Conservation (phyloP, 2,113 vertebrate species). For the Bagarius yarrelli region DNA sequence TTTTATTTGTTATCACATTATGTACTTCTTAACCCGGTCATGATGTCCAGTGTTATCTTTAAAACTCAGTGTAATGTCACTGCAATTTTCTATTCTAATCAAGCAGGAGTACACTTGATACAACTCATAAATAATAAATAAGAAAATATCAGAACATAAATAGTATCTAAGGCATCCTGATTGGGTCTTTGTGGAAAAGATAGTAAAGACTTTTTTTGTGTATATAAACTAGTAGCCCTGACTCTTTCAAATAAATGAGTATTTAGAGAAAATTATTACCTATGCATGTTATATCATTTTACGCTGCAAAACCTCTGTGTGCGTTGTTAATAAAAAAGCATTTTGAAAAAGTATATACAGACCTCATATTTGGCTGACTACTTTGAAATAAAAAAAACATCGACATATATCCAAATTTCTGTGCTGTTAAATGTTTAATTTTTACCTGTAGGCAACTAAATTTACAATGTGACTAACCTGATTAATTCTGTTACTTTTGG, state of each 20-base stretch:
- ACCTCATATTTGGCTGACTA: neutral
- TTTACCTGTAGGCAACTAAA: neutral
- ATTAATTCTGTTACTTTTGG: neutral
- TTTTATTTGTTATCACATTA: constrained; percentile 2
- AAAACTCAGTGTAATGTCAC: neutral
- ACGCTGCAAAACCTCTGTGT: neutral
- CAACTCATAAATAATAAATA: neutral
- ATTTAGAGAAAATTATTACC: neutral
- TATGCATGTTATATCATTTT: neutral
- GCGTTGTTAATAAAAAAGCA: neutral
- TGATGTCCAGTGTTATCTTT: neutral
- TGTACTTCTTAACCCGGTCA: neutral
- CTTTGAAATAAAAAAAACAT: neutral
- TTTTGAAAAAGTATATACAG: neutral
- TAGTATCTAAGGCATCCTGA: neutral
- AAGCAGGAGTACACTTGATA: neutral
- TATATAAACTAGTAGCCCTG: no score
- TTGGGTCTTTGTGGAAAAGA: neutral
- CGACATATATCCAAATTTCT: neutral
- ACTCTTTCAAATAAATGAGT: neutral
- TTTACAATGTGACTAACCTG: neutral
- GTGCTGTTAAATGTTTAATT: neutral
- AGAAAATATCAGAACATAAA: neutral
- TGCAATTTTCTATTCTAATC: neutral
- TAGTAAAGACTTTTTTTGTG: neutral